phyloP scores from a whole-genome alignment of 2,113 vertebrate genomes.

The Cyanoliseus patagonus region DNA sequence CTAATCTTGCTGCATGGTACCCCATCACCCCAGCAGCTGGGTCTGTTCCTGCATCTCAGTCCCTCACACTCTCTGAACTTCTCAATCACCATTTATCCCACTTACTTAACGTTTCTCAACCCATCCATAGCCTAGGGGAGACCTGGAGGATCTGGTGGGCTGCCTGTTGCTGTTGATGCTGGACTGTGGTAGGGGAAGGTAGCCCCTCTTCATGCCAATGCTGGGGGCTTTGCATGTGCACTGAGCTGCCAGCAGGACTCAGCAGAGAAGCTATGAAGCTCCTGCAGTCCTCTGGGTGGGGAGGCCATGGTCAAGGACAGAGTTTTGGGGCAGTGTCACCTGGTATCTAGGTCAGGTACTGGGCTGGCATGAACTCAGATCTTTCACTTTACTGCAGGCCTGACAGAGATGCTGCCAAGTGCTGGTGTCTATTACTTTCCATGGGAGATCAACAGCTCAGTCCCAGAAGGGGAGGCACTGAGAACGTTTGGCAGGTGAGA shows the following conservation, averaged over 20 bases:
- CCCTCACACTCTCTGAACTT: background rate
- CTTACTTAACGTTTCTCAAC: background rate
- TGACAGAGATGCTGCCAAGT: conserved; percentile 73
- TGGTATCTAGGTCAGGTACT: background rate
- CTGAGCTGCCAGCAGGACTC: background rate
- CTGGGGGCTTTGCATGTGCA: background rate
- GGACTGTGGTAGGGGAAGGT: background rate
- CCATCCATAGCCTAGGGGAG: background rate
- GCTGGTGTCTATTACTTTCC: conserved; percentile 82
- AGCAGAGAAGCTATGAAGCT: background rate
- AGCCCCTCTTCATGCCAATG: background rate
- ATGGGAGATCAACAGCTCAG: conserved; percentile 83
- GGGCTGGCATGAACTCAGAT: background rate
- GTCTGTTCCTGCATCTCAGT: background rate
- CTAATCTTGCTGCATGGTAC: background rate
- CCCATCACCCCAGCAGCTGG: background rate
- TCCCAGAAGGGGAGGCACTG: conserved; percentile 78
- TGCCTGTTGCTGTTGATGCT: background rate
- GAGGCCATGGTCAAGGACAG: background rate
- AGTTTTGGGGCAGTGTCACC: background rate
- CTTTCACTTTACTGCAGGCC: background rate
- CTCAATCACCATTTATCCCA: background rate
- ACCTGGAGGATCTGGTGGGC: background rate
- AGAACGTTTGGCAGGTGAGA: conserved; percentile 89
- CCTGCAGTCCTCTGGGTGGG: background rate